A percentile compares a stretch with the other conserved stretches of the same genome.
phyloP scores from a whole-genome alignment of 2,113 vertebrate species.

The Smithornis capensis region DNA sequence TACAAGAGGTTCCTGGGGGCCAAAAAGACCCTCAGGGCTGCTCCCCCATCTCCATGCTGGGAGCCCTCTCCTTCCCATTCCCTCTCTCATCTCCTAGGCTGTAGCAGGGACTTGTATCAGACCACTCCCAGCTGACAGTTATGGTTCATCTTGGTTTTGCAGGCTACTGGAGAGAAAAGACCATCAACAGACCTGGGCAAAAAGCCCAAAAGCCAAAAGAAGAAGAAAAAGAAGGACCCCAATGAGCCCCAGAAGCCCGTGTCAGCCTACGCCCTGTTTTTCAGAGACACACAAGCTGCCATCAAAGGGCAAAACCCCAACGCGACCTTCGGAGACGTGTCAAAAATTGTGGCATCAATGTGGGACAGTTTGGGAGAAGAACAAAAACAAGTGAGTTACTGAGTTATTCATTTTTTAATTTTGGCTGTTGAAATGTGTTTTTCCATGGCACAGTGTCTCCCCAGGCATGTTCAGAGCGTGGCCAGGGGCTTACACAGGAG shows the following conservation, averaged over 20 bases:
- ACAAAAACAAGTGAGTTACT: constrained; percentile 88
- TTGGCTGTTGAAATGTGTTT: neutral
- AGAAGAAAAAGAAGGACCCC: constrained; percentile 99
- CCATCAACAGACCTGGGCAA: constrained; percentile 92
- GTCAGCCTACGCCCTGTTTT: constrained; percentile 96
- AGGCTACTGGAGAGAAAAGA: constrained; percentile 93
- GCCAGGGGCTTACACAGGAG: neutral
- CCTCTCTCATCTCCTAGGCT: neutral
- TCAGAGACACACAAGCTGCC: constrained; percentile 97
- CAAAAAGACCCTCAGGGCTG: neutral
- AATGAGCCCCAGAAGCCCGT: constrained; percentile 97
- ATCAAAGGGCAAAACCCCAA: constrained; percentile 98
- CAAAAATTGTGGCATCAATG: constrained; percentile 98
- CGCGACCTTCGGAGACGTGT: constrained; percentile 95
- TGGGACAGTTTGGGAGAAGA: constrained; percentile 98
- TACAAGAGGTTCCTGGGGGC: neutral
- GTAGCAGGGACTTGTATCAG: neutral
- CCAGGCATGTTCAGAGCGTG: fast-evolving
- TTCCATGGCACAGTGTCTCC: fast-evolving
- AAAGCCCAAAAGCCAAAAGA: constrained; percentile 97
- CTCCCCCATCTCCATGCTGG: fast-evolving
- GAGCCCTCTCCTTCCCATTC: neutral
- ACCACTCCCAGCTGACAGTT: neutral
- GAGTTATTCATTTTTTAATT: neutral
- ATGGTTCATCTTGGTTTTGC: constrained; percentile 11